These are phyloP conservation scores for Lophius piscatorius DNA, from an alignment of 2,113 vertebrate species.

Conservation along the genomic window DNA sequence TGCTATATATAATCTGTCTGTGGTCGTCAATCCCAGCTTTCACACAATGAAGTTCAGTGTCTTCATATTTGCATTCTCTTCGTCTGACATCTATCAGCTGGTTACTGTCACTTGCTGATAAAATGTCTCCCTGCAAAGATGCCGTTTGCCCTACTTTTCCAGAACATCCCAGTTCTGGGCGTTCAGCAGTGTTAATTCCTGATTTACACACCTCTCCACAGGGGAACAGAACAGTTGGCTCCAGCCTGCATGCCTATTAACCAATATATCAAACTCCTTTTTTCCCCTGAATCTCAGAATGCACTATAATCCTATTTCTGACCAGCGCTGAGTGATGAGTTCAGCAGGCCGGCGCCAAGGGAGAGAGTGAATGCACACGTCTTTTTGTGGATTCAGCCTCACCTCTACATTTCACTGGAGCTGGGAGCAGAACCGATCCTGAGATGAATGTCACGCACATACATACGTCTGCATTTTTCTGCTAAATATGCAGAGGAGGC, in stretches of 20 bases:
- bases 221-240: constrained; percentile 35
- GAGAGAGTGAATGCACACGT: constrained; percentile 37
- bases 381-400: constrained; percentile 55
- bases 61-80: constrained; percentile 42
- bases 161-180: constrained; percentile 33
- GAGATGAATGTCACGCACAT: constrained; percentile 15
- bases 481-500: constrained; percentile 1
- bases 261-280: constrained; percentile 60
- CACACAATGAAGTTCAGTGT: constrained; percentile 26
- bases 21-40: no score
- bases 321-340: constrained; percentile 43
- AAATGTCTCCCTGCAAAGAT: constrained; percentile 49
- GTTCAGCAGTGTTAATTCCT: constrained; percentile 53
- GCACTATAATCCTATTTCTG: constrained; percentile 59
- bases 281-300: constrained; percentile 45
- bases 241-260: constrained; percentile 64
- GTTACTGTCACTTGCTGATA: constrained; percentile 60
- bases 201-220: constrained; percentile 44
- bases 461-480: constrained; percentile 5
- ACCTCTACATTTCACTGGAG: constrained; percentile 31
- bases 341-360: constrained; percentile 29
- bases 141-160: constrained; percentile 65
- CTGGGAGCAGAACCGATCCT: constrained; percentile 20
- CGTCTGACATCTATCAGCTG: constrained; percentile 54
- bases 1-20: no score